These are phyloP conservation scores for Herminia tarsipennalis DNA, from an alignment of 2,888 invertebrate species.

Conservation along the genomic window DNA sequence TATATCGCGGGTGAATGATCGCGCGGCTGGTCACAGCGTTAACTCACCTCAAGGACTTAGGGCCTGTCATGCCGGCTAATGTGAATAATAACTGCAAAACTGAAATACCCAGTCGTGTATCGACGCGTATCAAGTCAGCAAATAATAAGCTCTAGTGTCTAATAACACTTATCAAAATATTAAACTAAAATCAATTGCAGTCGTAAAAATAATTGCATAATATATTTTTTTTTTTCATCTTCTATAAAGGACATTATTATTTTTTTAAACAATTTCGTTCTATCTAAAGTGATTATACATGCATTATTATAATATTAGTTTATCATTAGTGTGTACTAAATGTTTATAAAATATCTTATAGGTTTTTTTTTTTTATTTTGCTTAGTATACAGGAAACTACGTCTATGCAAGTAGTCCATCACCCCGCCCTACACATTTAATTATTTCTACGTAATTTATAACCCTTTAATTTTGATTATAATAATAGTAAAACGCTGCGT, in stretches of 20 bases:
- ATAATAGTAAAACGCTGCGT: conserved; percentile 70
- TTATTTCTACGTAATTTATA: conserved; percentile 67
- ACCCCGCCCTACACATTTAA: conserved; percentile 71
- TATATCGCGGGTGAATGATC: conserved; percentile 34
- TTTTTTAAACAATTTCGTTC: conserved; percentile 65
- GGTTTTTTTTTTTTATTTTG: conserved; percentile 55
- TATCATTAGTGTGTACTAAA: conserved; percentile 73
- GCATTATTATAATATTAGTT: conserved; percentile 65
- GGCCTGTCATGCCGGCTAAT: conserved; percentile 39
- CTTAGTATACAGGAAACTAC: conserved; percentile 70
- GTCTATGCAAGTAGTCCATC: conserved; percentile 72
- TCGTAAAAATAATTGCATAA: conserved; percentile 54
- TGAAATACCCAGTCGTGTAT: conserved; percentile 38
- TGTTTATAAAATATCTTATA: conserved; percentile 71
- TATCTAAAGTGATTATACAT: conserved; percentile 76
- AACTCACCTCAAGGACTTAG: conserved; percentile 4
- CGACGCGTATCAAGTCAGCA: conserved; percentile 46
- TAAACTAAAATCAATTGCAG: conserved; percentile 57
- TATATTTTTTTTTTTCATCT: conserved; percentile 39
- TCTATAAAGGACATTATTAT: conserved; percentile 50
- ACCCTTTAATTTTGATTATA: conserved; percentile 63
- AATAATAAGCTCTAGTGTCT: conserved; percentile 50
- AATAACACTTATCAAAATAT: conserved; percentile 57
- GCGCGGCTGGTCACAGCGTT: conserved; percentile 25
- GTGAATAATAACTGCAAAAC: conserved; percentile 39